Evolutionary conservation across 2,888 invertebrate genomes (phyloP), one percentile per base, ranked within the genome.

Genomic region (Eilema depressum): DNA sequence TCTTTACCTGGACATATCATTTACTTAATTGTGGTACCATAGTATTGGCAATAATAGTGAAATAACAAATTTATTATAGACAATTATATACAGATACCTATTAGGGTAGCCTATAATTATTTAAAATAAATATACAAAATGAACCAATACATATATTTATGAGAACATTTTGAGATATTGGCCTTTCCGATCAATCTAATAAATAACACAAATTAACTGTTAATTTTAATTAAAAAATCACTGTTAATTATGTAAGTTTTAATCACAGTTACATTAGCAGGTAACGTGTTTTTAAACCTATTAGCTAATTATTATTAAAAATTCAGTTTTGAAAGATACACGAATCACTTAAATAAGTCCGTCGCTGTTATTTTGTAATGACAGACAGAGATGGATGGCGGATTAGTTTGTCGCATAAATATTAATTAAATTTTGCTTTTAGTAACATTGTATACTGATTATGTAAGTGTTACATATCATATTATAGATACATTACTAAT

Each of bases 261-360:
- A 28, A 61, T 61, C 3, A 17, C 28, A 61, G 20, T 61, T 28
- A 61, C 28, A 61, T 59, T 26, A 26, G 59, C 4, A 41, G 41
- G 41, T 30, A 61, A 11, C 28, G 4, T 61, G 28, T 28, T 26
- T 30, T 17, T 61, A 30, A 61, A 30, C 61, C 10, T 30, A 28
- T 61, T 30, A 61, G 28, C 30, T 30, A n/a, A 61, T 61, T 61
- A 33, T 61, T 61, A 66, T 66, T 33, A 25, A 66, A 59, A 41
- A 66, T 60, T 41, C 30, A 26, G 26, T 59, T 66, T 37, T 59
- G 10, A 59, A 14, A 66, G 20, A 26, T 66, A 37, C 59, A 20
- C 10, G 5, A 53, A 53, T 53, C n/a, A 53, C 53, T 53, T 20
- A n/a, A 47, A 53, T 20, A 53, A n/a, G n/a, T n/a, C 53, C 20